Evolutionary conservation across 1,140 invertebrate genomes (phyloP).

Genomic region (Heliconius eleuchia): DNA sequence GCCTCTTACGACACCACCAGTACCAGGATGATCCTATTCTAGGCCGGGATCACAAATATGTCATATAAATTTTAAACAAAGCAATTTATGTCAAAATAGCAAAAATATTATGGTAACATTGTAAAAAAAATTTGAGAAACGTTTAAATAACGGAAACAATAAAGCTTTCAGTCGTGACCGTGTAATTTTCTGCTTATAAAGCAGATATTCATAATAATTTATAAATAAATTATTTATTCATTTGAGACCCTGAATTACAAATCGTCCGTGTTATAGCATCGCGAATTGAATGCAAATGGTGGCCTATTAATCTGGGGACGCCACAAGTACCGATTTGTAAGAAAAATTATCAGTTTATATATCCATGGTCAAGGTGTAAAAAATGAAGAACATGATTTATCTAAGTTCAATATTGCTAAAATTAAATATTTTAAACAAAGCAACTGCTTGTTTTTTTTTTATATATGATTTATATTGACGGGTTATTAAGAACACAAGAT

Average conservation of each 20-base stretch:
- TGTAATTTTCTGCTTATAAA: conserved; percentile 22
- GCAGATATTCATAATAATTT: not conserved
- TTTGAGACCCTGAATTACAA: conserved; percentile 39
- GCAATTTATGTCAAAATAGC: not conserved
- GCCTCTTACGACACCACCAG: no score
- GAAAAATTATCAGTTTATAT: conserved; percentile 8
- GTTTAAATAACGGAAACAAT: conserved; percentile 22
- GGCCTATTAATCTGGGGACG: conserved; percentile 34
- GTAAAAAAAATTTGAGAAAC: not conserved
- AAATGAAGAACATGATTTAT: not conserved
- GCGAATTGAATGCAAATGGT: conserved; percentile 46
- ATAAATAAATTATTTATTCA: conserved; percentile 30
- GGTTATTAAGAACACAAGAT: not conserved
- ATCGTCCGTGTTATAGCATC: conserved; percentile 34
- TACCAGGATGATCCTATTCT: no score
- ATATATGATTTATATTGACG: not conserved
- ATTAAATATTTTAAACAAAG: not conserved
- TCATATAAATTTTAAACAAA: no score
- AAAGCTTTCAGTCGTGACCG: conserved; percentile 18
- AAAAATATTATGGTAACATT: not conserved
- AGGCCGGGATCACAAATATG: no score
- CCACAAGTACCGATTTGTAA: not conserved
- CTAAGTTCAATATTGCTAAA: not conserved
- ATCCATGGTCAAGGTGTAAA: not conserved
- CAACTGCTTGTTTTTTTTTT: conserved; percentile 1